Percentiles rank a stretch among this genome's conserved stretches.
These are phyloP conservation scores for Auanema freiburgensis DNA, from an alignment of 2,888 invertebrate species.

Conservation along the genomic window DNA sequence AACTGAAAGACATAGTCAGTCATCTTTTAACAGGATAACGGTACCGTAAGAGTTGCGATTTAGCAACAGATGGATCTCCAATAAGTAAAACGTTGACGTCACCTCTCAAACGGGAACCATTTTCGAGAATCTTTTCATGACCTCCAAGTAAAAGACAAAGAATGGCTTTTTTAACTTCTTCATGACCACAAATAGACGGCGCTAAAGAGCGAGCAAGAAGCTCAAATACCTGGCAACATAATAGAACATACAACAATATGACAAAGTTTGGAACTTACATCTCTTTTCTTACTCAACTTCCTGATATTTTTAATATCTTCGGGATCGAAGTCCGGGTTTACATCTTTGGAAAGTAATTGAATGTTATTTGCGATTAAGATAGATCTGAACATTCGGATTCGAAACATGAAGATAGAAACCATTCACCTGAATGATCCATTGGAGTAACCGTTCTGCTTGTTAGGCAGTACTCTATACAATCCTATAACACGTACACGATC, in stretches of 20 bases:
- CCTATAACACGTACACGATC: conserved; percentile 95
- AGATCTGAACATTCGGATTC: conserved; percentile 74
- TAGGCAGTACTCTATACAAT: conserved; percentile 88
- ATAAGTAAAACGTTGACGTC: conserved; percentile 89
- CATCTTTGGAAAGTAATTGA: conserved; percentile 84
- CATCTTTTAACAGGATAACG: conserved; percentile 1
- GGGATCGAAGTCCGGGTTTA: conserved; percentile 74
- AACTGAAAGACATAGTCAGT: conserved; percentile 69
- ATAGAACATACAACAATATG: background rate
- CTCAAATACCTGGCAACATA: conserved; percentile 72
- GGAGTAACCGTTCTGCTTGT: conserved; percentile 70
- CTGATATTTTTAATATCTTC: conserved; percentile 89
- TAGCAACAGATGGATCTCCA: conserved; percentile 98
- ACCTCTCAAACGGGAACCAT: conserved; percentile 86
- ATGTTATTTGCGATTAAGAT: conserved; percentile 91
- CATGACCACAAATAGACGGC: conserved; percentile 95
- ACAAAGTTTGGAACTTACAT: conserved; percentile 27
- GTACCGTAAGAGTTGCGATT: conserved; percentile 78
- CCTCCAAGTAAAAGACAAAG: conserved; percentile 91
- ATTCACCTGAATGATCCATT: conserved; percentile 59
- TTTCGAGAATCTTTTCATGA: conserved; percentile 82
- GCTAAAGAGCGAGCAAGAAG: conserved; percentile 87
- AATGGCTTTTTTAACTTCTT: conserved; percentile 92
- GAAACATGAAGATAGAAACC: no score
- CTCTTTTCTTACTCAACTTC: conserved; percentile 70